Evolutionary conservation across 2,113 vertebrate species (phyloP), one percentile per base, ranked within the genome.

Genomic region (Nothocercus julius): DNA sequence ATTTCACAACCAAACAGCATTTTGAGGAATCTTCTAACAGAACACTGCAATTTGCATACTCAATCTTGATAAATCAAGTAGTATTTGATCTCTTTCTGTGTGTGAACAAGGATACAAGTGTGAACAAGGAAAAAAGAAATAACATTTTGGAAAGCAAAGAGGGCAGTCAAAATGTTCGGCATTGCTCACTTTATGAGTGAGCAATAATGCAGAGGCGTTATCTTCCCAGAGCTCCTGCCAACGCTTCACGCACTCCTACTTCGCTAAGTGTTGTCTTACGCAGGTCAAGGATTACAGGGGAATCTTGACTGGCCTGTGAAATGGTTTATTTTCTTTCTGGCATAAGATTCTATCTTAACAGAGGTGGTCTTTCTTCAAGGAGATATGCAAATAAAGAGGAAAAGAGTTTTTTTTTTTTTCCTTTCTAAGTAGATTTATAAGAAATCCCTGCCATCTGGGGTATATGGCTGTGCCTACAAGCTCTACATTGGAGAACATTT

Each of bases 361-460:
- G 82, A 96, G 80, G 80, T 93, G 89, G 93, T 93, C 90, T 91
- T 63, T 87, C 85, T 58, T 82, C 82, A 85, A 87, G 78, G 32
- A 95, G 80, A 69, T 90, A 89, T 7, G 59, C 93, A 97, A 96
- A 95, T 90, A 96, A 87, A 93, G 81, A 75, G 66, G 27, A 82
- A 92, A 85, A 69, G 82, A 91, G 79, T 88, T 93, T 82, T 74
- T 42, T 93, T 84, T 78, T 42, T 47, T 49, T 49, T 49, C 5
- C 21, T 49, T 49, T 49, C 82, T 88, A 91, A 95, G 91, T 82
- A 83, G 74, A 64, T 97, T 96, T 92, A 8, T 94, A 86, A 95
- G 73, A 93, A 96, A 94, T 73, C 91, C 84, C 53, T 78, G 89
- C 86, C 86, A 92, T 94, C 87, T 92, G 80, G 69, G 79, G 66